Percentiles rank a stretch among this genome's conserved stretches.
Conservation (phyloP, 2,113 vertebrate species). For the Maccullochella peelii region DNA sequence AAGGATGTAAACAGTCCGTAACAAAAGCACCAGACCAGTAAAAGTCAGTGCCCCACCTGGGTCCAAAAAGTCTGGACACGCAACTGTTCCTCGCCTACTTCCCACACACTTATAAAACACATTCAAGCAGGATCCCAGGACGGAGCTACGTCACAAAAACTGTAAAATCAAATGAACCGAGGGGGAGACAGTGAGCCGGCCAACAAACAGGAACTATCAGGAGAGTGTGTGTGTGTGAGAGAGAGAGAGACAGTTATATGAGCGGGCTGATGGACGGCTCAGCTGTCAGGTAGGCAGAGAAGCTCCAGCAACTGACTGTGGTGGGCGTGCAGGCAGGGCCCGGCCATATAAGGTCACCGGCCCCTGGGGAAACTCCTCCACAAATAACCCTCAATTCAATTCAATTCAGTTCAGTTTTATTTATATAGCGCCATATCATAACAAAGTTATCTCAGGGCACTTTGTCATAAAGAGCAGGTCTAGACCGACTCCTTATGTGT, state of each 20-base stretch:
- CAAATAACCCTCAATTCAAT: no score
- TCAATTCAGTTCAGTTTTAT: no score
- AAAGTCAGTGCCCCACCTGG: no score
- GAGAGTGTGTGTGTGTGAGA: constrained; percentile 21
- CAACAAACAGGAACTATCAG: neutral
- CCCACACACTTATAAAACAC: neutral
- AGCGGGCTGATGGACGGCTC: constrained; percentile 70
- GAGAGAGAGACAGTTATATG: constrained; percentile 59
- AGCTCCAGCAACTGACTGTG: constrained; percentile 31
- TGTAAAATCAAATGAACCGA: no score
- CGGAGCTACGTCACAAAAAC: neutral
- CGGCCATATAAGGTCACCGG: constrained; percentile 68
- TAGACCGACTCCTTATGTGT: no score
- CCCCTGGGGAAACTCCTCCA: constrained; percentile 20
- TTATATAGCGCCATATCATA: no score
- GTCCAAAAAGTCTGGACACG: no score
- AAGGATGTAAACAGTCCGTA: no score
- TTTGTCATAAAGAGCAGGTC: no score
- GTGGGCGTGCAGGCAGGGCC: constrained; percentile 7
- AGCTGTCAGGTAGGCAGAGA: constrained; percentile 67
- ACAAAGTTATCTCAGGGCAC: no score
- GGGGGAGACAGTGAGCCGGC: neutral
- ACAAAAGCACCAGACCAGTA: no score
- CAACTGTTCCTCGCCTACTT: neutral
- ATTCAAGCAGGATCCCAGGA: neutral